Base-by-base conservation (phyloP, 2,888 invertebrate genomes). In the Drosophila parthenogenetica region DNA sequence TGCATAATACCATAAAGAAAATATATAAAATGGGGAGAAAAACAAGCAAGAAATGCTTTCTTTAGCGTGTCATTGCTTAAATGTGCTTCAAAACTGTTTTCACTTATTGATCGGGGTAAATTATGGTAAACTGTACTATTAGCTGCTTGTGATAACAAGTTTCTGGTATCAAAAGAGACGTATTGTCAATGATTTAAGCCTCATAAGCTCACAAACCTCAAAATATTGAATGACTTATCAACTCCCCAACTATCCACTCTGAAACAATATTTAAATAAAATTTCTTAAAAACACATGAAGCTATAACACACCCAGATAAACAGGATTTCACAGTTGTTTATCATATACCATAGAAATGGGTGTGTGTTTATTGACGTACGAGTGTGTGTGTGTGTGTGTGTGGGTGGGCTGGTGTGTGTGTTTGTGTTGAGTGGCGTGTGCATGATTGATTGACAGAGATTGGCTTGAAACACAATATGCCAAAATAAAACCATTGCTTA, bases 391-490 rank as follows among this genome's bases (percentile, higher is more conserved):
- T 13, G 16, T 32, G 39, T 16, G 10, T 16, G 14, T 4, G 17
- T 57, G 32, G 13, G 42, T 43, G n/a, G n/a, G 32, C 10, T 29
- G 29, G 58, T 25, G n/a, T 55, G 40, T 51, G n/a, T 51, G 22
- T 62, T 43, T 61, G 11, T 25, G 32, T 11, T 50, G 22, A 22
- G 13, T 59, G 73, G 43, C 77, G 45, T 69, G 68, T 61, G 55
- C 59, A 69, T 87, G 81, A 82, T 82, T 82, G 81, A 87, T 82
- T 70, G 66, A 50, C 79, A 51, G 29, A 78, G 82, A 84, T 76
- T 84, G 69, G 40, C 62, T 53, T 45, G 66, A 87, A 84, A 69
- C 37, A 55, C 72, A 77, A 77, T 71, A 71, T 63, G 54, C 39
- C 22, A 8, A 43, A 60, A 45, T 45, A 45, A 29, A 53, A 53